A percentile compares a stretch with the other conserved stretches of the same genome.
phyloP scores from a whole-genome alignment of 2,113 vertebrate species.

The Alectura lathami region DNA sequence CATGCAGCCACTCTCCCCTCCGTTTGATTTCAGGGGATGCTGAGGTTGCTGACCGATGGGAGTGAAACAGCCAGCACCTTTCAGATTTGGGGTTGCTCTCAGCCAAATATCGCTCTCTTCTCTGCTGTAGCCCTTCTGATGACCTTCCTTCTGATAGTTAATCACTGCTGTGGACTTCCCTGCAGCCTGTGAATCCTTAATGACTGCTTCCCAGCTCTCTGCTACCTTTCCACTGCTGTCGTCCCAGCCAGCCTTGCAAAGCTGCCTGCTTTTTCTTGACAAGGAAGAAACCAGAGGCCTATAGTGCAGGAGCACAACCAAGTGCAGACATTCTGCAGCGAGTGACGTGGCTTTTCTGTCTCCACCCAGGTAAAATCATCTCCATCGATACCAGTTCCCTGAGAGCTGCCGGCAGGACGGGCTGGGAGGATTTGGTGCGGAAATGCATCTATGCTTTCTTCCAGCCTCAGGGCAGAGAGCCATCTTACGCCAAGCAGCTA shows the following conservation, averaged over 20 bases:
- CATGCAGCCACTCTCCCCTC: neutral
- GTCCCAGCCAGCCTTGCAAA: neutral
- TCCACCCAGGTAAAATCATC: constrained; percentile 92
- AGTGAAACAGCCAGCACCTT: neutral
- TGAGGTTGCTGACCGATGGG: neutral
- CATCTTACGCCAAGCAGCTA: constrained; percentile 93
- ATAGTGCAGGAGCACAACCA: neutral
- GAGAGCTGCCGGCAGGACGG: constrained; percentile 89
- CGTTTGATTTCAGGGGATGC: accelerated
- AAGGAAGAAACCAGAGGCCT: neutral
- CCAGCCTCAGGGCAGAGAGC: constrained; percentile 93
- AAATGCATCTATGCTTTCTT: constrained; percentile 98
- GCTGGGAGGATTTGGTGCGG: constrained; percentile 96
- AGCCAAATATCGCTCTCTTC: neutral
- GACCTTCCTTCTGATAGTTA: neutral
- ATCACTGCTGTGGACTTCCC: neutral
- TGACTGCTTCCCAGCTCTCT: neutral
- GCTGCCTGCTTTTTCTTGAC: neutral
- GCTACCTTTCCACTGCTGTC: neutral
- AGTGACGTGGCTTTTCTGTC: neutral
- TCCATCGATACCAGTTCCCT: constrained; percentile 96
- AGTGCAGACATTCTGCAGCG: neutral
- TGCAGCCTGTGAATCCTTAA: neutral
- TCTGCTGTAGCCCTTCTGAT: neutral
- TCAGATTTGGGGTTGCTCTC: neutral